Conservation (phyloP, 2,113 vertebrate species). For the human region DNA sequence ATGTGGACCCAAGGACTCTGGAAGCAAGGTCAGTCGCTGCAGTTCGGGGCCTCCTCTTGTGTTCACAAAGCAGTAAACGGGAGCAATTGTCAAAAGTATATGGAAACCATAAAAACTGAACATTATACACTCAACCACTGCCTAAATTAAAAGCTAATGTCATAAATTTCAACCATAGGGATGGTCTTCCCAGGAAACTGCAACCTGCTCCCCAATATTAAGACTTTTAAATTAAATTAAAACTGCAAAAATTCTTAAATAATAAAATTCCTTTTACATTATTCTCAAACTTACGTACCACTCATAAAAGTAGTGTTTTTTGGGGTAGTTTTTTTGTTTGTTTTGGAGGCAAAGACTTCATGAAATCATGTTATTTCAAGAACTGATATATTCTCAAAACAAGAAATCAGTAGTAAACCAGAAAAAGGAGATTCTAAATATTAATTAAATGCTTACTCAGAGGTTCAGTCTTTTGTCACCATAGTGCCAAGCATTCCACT, state of each 20-base stretch:
- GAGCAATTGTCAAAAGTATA: slow-evolving; percentile 78
- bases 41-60: slow-evolving; percentile 94
- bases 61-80: slow-evolving; percentile 85
- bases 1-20: slow-evolving; percentile 99
- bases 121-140: background rate
- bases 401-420: background rate
- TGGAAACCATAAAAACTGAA: slow-evolving; percentile 70
- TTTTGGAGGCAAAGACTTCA: slow-evolving; percentile 3
- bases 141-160: background rate
- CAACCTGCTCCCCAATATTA: slow-evolving; percentile 39
- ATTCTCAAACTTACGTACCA: slow-evolving; percentile 59
- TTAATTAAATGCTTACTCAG: background rate
- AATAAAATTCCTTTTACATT: background rate
- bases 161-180: slow-evolving; percentile 1
- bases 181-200: slow-evolving; percentile 1
- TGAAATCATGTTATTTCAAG: slow-evolving; percentile 9
- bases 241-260: slow-evolving; percentile 4
- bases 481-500: background rate
- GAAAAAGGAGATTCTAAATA: background rate
- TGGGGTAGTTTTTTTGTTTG: background rate
- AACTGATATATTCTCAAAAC: background rate
- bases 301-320: slow-evolving; percentile 33
- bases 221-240: slow-evolving; percentile 45
- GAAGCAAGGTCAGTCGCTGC: slow-evolving; percentile 99
- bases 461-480: background rate